Evolutionary conservation across 2,113 vertebrate genomes (phyloP).

Genomic region (Caretta caretta): DNA sequence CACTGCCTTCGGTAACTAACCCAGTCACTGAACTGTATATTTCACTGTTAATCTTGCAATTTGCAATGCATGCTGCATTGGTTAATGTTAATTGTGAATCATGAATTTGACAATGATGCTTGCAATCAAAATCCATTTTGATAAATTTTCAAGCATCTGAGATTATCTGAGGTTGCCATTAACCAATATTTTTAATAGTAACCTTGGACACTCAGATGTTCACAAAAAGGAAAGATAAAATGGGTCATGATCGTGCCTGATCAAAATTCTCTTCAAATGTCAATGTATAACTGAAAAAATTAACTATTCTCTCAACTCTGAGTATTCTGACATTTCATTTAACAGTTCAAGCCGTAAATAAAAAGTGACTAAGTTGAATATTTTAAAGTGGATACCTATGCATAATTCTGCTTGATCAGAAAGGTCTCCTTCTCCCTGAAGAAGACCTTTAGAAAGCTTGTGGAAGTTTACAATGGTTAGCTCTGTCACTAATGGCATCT

Average conservation of each 20-base stretch:
- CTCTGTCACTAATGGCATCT: background rate
- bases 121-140: background rate
- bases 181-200: background rate
- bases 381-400: background rate
- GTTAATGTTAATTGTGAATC: background rate
- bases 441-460: background rate
- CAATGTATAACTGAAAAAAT: accelerated
- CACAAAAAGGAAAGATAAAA: background rate
- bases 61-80: background rate
- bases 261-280: background rate
- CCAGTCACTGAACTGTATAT: background rate
- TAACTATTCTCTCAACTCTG: background rate
- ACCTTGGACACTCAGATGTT: background rate
- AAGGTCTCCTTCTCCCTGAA: background rate
- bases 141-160: background rate
- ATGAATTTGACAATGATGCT: background rate
- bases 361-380: background rate
- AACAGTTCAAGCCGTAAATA: background rate
- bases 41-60: conserved; percentile 1
- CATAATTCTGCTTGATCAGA: background rate
- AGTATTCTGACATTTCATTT: background rate
- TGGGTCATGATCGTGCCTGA: accelerated
- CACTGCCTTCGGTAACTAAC: background rate
- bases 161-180: background rate
- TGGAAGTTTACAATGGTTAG: background rate